These are phyloP conservation scores for Phocides pigmalion DNA, from an alignment of 1,140 invertebrate genomes.

Conservation along the genomic window DNA sequence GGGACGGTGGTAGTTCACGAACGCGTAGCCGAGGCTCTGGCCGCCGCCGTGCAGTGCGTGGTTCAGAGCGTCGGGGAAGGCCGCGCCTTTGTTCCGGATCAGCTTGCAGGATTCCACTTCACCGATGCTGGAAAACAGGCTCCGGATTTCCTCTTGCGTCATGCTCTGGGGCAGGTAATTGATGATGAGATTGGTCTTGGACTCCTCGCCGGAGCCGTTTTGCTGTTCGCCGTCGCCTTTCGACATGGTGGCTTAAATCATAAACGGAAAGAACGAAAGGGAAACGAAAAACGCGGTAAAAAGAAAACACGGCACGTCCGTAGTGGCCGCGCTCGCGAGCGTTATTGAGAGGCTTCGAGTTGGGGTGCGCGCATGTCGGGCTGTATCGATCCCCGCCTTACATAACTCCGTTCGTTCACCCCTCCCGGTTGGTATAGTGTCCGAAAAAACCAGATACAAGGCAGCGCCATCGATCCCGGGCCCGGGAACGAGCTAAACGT, in stretches of 20 bases:
- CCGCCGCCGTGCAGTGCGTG: constrained; percentile 91
- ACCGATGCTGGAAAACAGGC: constrained; percentile 98
- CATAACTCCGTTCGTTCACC: constrained; percentile 81
- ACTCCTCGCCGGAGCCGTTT: constrained; percentile 92
- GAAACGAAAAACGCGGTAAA: constrained; percentile 82
- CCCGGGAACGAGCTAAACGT: constrained; percentile 56
- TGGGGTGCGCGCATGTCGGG: constrained; percentile 60
- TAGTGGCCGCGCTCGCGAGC: constrained; percentile 68
- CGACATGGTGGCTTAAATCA: constrained; percentile 89
- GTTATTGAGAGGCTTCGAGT: constrained; percentile 55
- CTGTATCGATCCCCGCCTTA: constrained; percentile 73
- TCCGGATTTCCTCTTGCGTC: constrained; percentile 99
- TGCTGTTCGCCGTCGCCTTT: constrained; percentile 90
- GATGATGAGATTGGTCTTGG: constrained; percentile 99
- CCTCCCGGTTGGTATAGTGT: constrained; percentile 78
- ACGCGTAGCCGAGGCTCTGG: constrained; percentile 99
- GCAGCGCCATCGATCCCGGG: constrained; percentile 67
- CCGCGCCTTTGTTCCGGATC: constrained; percentile 96
- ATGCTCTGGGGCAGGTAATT: constrained; percentile 99
- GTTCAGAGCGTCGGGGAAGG: constrained; percentile 81
- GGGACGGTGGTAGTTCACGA: constrained; percentile 98
- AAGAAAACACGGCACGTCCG: constrained; percentile 73
- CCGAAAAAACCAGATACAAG: constrained; percentile 81
- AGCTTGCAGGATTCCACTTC: constrained; percentile 99
- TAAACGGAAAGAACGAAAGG: constrained; percentile 83